A percentile compares a stretch with the other conserved stretches of the same genome.
Evolutionary conservation across 2,113 vertebrate species (phyloP).

Genomic region (Pipra filicauda): DNA sequence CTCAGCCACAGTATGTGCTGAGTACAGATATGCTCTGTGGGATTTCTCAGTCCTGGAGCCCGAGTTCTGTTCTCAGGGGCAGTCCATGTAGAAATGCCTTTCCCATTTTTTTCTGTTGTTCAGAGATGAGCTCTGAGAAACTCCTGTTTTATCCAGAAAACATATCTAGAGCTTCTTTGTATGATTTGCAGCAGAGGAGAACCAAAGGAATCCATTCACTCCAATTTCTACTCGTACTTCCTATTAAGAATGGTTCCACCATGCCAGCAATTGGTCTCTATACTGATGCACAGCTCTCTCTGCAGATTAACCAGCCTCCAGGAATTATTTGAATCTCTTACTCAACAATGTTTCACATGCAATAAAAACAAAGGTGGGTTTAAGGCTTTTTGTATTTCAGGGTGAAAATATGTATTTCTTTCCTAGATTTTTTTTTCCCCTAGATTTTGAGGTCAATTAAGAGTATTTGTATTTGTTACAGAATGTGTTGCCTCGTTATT

Average conservation of each 20-base stretch:
- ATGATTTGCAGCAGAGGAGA: slow-evolving; percentile 25
- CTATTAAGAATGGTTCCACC: neutral
- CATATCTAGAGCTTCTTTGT: neutral
- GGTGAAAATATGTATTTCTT: neutral
- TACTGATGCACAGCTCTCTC: neutral
- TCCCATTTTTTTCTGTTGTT: slow-evolving; percentile 36
- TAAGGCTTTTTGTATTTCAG: neutral
- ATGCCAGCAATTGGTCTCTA: neutral
- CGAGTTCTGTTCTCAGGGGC: slow-evolving; percentile 11
- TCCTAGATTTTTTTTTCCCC: neutral
- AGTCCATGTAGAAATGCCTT: neutral
- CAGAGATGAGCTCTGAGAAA: slow-evolving; percentile 30
- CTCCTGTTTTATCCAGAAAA: slow-evolving; percentile 31
- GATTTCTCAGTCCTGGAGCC: slow-evolving; percentile 26
- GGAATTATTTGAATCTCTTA: neutral
- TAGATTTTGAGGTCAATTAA: neutral
- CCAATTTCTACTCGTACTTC: slow-evolving; percentile 15
- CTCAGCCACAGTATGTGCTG: slow-evolving; percentile 46
- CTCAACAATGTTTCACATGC: neutral
- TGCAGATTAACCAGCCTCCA: neutral
- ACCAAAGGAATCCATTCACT: slow-evolving; percentile 4
- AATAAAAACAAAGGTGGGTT: neutral
- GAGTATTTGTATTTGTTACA: neutral
- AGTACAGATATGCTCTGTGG: neutral
- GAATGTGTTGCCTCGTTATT: neutral